phyloP scores from a whole-genome alignment of 35 echinoderm and acorn worm species.

The Anneissia japonica region DNA sequence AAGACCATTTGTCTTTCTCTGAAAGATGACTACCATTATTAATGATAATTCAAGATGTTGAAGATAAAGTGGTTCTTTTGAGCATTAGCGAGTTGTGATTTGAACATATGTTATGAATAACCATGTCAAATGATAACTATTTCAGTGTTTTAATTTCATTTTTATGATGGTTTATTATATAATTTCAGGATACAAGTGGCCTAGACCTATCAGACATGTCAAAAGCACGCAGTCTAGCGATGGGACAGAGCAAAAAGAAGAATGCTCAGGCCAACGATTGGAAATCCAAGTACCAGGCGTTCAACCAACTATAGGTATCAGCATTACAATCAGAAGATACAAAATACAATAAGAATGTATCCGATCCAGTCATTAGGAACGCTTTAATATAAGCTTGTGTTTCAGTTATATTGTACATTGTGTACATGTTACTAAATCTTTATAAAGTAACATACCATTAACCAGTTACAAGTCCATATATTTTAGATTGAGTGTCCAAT shows the following conservation, averaged over 20 bases:
- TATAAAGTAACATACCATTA: no score
- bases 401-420: no score
- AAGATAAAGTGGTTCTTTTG: neutral
- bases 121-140: neutral
- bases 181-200: neutral
- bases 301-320: constrained; percentile 45
- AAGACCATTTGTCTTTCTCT: no score
- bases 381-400: no score
- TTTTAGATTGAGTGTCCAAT: no score
- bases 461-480: no score
- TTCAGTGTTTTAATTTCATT: neutral
- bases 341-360: neutral
- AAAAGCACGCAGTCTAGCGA: constrained; percentile 47
- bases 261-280: constrained; percentile 35
- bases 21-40: no score
- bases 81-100: neutral
- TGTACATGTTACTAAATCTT: no score
- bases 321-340: neutral
- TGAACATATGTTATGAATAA: neutral
- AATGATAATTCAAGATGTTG: no score
- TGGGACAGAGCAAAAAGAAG: constrained; percentile 61
- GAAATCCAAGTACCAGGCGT: constrained; percentile 52
- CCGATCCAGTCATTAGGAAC: neutral
- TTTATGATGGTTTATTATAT: neutral
- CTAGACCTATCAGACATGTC: constrained; percentile 58